Evolutionary conservation across 1,140 invertebrate species (phyloP).

Genomic region (Spodoptera litura): DNA sequence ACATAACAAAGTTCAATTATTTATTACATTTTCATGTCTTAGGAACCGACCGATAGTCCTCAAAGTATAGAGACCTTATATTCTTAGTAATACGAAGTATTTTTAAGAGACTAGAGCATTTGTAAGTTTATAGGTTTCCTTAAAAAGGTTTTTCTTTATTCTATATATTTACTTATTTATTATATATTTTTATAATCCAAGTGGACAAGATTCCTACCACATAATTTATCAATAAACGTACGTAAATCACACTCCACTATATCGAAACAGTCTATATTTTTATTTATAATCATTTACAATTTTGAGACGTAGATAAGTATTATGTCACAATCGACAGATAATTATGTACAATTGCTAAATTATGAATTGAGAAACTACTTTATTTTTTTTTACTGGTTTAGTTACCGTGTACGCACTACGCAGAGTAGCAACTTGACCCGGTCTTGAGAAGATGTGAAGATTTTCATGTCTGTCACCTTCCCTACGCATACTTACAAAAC

Average conservation of each 20-base stretch:
- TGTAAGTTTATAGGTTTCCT: neutral
- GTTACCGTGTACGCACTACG: too few relatives aligned
- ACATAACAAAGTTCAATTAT: conserved; percentile 47
- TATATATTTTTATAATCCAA: conserved; percentile 7
- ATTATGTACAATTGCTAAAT: neutral
- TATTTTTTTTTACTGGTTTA: too few relatives aligned
- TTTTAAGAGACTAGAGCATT: too few relatives aligned
- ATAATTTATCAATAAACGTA: conserved; percentile 21
- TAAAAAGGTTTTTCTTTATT: neutral
- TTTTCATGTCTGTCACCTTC: too few relatives aligned
- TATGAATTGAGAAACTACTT: too few relatives aligned
- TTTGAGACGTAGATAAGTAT: too few relatives aligned
- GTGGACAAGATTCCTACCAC: conserved; percentile 24
- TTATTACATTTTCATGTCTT: conserved; percentile 21
- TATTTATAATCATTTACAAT: neutral
- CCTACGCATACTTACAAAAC: too few relatives aligned
- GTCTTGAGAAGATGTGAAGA: too few relatives aligned
- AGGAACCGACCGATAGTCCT: conserved; percentile 26
- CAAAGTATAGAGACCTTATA: neutral
- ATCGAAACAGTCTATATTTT: conserved; percentile 19
- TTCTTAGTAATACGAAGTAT: too few relatives aligned
- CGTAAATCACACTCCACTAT: conserved; percentile 16
- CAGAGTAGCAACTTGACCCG: too few relatives aligned
- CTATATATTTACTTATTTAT: neutral
- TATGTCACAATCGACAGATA: neutral